Percentiles rank a stretch among this genome's conserved stretches.
These are phyloP conservation scores for Exaiptasia diaphana DNA, from an alignment of 64 coral and sea anemone species.

Conservation along the genomic window DNA sequence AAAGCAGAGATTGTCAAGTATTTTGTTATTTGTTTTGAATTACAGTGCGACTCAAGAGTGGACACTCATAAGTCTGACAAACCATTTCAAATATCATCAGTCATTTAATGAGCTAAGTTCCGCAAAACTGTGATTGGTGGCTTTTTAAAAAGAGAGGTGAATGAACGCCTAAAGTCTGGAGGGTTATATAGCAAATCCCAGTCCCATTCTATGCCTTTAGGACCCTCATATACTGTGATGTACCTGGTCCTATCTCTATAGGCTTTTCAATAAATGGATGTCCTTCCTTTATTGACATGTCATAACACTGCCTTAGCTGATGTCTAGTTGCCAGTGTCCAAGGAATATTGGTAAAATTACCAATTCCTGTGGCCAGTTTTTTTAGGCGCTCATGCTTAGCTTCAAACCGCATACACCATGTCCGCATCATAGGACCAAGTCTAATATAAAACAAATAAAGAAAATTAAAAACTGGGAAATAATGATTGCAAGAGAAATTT, in stretches of 20 bases:
- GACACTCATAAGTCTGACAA: neutral
- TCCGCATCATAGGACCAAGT: conserved; percentile 67
- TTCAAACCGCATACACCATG: conserved; percentile 78
- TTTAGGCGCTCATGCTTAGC: conserved; percentile 60
- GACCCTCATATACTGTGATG: neutral
- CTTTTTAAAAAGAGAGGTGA: too few species aligned
- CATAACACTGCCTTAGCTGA: conserved; percentile 47
- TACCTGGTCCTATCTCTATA: conserved; percentile 32
- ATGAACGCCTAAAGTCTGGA: neutral
- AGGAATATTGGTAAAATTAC: conserved; percentile 61
- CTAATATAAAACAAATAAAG: conserved; percentile 34
- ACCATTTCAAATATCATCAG: neutral
- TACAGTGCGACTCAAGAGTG: neutral
- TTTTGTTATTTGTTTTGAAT: too few species aligned
- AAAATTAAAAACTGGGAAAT: neutral
- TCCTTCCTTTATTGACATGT: neutral
- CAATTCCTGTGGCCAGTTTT: conserved; percentile 18
- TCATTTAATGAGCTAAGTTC: neutral
- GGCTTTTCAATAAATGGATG: conserved; percentile 36
- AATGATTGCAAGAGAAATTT: neutral
- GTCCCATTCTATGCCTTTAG: neutral
- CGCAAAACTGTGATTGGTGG: too few species aligned
- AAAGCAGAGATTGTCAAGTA: too few species aligned
- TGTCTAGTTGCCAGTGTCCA: conserved; percentile 42
- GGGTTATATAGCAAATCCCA: neutral